Evolutionary conservation across 2,797 vertebrate species (phyloP).

Genomic region (Falco columbarius): DNA sequence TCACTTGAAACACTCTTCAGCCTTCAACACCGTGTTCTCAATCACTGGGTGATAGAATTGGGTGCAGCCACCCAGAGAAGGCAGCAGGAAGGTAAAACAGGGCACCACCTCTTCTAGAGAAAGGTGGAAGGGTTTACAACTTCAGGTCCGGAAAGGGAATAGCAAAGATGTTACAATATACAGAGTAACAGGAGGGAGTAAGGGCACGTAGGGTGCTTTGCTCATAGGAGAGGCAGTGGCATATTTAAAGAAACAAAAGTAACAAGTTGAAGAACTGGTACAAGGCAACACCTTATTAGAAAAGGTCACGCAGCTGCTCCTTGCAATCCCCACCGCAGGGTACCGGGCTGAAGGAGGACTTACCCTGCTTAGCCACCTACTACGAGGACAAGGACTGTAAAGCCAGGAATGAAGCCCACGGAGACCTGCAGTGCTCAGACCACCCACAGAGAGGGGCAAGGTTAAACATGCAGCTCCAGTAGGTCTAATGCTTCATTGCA

Average conservation of each 20-base stretch:
- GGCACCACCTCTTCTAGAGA: neutral
- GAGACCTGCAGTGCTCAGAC: neutral
- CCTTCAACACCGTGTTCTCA: neutral
- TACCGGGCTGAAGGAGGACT: neutral
- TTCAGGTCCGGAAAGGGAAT: neutral
- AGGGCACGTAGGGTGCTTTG: neutral
- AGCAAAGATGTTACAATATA: neutral
- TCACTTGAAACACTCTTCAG: neutral
- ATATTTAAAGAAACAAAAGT: neutral
- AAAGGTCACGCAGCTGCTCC: neutral
- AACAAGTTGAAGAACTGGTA: neutral
- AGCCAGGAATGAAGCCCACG: neutral
- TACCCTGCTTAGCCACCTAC: neutral
- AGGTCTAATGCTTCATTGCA: fast-evolving
- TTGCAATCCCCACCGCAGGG: neutral
- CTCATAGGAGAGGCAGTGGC: neutral
- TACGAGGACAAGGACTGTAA: neutral
- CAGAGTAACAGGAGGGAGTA: neutral
- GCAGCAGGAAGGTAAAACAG: neutral
- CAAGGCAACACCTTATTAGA: neutral
- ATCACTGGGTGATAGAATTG: neutral
- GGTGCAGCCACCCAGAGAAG: neutral
- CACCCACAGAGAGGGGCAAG: fast-evolving
- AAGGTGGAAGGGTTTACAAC: neutral
- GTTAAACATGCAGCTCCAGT: neutral